These are phyloP conservation scores for Xiphydria camelus DNA, from an alignment of 2,888 invertebrate genomes.

Conservation along the genomic window DNA sequence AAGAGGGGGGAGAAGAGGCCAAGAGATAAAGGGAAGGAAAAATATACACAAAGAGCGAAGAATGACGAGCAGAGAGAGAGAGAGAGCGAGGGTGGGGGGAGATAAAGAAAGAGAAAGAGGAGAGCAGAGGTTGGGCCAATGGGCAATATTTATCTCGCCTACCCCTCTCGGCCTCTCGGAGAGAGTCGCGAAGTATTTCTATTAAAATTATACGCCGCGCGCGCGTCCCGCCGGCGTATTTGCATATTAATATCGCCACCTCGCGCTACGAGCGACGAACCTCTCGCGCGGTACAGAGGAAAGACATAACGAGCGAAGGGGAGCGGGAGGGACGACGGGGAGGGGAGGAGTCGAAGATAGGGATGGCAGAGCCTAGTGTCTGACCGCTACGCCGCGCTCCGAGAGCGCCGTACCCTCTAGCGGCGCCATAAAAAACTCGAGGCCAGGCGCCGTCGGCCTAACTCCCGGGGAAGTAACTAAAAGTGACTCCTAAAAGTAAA, in stretches of 20 bases:
- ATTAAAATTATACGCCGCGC: not conserved
- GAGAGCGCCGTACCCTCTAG: not conserved
- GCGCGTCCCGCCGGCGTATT: not conserved
- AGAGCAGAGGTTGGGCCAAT: constrained; percentile 1
- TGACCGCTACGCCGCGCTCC: too few species aligned
- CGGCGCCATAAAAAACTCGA: too few species aligned
- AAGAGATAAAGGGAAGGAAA: constrained; percentile 2
- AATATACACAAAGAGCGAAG: too few species aligned
- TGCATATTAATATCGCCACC: constrained; percentile 1
- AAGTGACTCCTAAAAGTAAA: constrained; percentile 6
- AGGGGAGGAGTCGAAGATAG: too few species aligned
- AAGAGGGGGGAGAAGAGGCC: constrained; percentile 6
- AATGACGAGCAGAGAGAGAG: constrained; percentile 16
- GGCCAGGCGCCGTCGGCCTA: too few species aligned
- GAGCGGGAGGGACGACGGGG: not conserved
- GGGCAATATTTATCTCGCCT: not conserved
- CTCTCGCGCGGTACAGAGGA: too few species aligned
- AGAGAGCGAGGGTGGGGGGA: constrained; percentile 5
- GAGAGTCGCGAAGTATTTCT: not conserved
- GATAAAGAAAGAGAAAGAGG: constrained; percentile 1
- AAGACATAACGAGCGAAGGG: too few species aligned
- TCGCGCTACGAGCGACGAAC: too few species aligned
- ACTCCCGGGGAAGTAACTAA: too few species aligned
- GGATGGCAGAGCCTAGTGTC: too few species aligned
- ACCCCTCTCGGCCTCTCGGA: not conserved